Base-by-base conservation (phyloP, 1,140 invertebrate genomes). In the Acromyrmex echinatior region DNA sequence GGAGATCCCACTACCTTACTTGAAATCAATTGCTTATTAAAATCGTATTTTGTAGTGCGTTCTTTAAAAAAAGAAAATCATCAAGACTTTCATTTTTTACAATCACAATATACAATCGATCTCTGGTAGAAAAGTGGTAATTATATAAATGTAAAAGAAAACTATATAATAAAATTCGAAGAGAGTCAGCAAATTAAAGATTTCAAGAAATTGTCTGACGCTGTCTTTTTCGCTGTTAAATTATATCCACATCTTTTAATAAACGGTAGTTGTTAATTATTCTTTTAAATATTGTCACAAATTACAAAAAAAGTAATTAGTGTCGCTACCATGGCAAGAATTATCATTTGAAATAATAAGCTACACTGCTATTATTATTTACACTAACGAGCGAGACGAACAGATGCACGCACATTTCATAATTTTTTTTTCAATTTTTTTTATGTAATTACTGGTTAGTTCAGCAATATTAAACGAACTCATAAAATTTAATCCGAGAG, bases 401-500 rank as follows among this genome's bases (percentile, higher is more conserved):
- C 0, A 16, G 0, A 58, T 3, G n/a, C 10, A 28, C 18, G 2
- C 16, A 28, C 62, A 12, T 82, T 51, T 60, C 28, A 51, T 51
- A 73, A 49, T 25, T 25, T 5, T 18, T 31, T 4, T 14, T 14
- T 21, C 25, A 7, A 73, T 21, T 74, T 18, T 39, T 39, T 51
- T 35, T 31, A 35, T 7, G 14, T 35, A 9, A 31, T 18, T 45
- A 53, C 28, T 16, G n/a, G 25, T 16, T 25, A n/a, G 39, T 31
- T 31, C 45, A 31, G 45, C 70, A 68, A 63, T 74, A 76, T 84
- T 84, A 84, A 76, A 84, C 18, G 58, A 35, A 12, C 70, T 49
- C 39, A 18, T 76, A 74, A 76, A 56, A 74, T 84, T 84, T 84
- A 76, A 84, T 84, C 45, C 39, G 14, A 21, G 39, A 62, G 56